A percentile compares a stretch with the other conserved stretches of the same genome.
These are phyloP conservation scores for Petrophora chlorosata DNA, from an alignment of 2,888 invertebrate genomes.

Conservation along the genomic window DNA sequence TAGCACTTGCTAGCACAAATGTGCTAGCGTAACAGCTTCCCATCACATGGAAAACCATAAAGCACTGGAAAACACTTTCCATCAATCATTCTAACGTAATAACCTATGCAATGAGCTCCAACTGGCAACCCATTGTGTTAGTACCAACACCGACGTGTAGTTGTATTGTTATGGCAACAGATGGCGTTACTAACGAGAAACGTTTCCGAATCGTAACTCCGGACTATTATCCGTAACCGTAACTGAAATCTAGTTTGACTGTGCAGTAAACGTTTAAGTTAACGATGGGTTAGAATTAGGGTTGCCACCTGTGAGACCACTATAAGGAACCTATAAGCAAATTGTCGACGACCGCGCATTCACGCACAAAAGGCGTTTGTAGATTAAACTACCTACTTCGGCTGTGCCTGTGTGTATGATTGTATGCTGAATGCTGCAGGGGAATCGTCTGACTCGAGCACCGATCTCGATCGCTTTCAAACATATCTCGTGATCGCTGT, in stretches of 20 bases:
- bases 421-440: too few species aligned
- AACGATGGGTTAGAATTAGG: conserved; percentile 25
- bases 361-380: too few species aligned
- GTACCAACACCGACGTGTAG: not conserved
- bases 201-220: conserved; percentile 1
- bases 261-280: conserved; percentile 24
- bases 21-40: not conserved
- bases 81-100: conserved; percentile 9
- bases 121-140: not conserved
- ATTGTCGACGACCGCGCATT: too few species aligned
- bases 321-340: too few species aligned
- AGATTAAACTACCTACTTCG: too few species aligned
- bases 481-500: too few species aligned
- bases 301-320: not conserved
- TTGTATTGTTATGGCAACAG: conserved; percentile 10
- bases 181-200: conserved; percentile 18
- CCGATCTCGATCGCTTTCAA: too few species aligned
- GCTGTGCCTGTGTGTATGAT: too few species aligned
- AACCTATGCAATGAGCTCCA: not conserved
- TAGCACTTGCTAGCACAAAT: not conserved
- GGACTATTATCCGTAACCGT: conserved; percentile 25
- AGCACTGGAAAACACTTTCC: conserved; percentile 4
- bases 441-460: too few species aligned
- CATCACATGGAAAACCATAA: conserved; percentile 11
- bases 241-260: conserved; percentile 27